Evolutionary conservation across 2,797 vertebrate species (phyloP).

Genomic region (Momotus momota): DNA sequence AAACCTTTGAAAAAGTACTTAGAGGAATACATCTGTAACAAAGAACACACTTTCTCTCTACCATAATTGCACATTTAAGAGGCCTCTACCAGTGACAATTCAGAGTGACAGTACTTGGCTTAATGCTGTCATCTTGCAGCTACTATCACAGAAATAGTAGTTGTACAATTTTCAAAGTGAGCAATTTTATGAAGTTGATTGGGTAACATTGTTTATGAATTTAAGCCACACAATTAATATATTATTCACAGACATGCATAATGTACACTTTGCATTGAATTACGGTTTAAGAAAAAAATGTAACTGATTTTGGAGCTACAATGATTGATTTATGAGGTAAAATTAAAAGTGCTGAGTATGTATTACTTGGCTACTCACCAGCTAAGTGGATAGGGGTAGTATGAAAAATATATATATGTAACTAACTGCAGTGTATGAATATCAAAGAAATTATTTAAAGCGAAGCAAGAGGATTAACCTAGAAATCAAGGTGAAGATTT

Average conservation of each 20-base stretch:
- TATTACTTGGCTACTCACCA: conserved; percentile 29
- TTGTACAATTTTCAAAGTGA: conserved; percentile 14
- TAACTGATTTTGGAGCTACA: background rate
- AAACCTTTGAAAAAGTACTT: background rate
- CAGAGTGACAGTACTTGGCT: background rate
- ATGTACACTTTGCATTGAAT: background rate
- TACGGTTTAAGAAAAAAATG: background rate
- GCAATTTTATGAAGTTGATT: conserved; percentile 35
- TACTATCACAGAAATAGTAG: background rate
- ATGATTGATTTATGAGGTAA: conserved; percentile 46
- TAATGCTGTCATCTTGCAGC: background rate
- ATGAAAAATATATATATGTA: conserved; percentile 10
- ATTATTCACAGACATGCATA: conserved; percentile 15
- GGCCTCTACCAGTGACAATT: background rate
- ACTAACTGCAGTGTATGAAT: background rate
- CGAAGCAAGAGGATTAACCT: background rate
- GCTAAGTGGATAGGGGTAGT: background rate
- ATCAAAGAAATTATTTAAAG: conserved; percentile 22
- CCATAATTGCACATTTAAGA: background rate
- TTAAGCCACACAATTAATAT: conserved; percentile 15
- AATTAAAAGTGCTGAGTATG: conserved; percentile 30
- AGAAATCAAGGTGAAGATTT: conserved; percentile 20
- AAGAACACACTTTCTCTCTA: background rate
- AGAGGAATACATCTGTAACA: background rate
- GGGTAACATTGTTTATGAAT: conserved; percentile 31